Base-by-base conservation (phyloP, 2,888 invertebrate species). In the Microchrysa polita region DNA sequence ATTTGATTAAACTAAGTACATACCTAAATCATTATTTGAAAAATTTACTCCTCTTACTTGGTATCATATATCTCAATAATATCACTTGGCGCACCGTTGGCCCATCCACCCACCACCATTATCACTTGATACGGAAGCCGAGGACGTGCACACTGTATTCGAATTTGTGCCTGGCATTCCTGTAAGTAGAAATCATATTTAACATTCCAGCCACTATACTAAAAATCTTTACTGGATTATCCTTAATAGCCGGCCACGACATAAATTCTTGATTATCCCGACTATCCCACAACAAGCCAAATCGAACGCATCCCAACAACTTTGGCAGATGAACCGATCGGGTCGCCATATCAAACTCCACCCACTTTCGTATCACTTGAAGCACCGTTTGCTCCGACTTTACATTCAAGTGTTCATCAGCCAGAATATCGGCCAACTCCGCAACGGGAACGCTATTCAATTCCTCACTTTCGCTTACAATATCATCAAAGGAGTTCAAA, bases 91-190 rank as follows among this genome's bases (percentile, higher is more conserved):
- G 91, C 91, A n/a, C 93, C 93, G n/a, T 91, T 88, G 81, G 91
- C 87, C 95, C 94, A 94, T 1, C 95, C 95, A 2, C 94, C 94
- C 18, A 94, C 90, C 14, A 94, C 92, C 82, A 95, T 94, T 12
- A 95, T 86, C 78, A 93, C 88, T 79, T 92, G 92, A 82, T 92
- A 90, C 61, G 89, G 93, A 83, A 93, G 88, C 75, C 95, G 86
- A 0, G 94, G 93, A 75, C 90, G 85, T 9, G 90, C 87, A 48
- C 91, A 86, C 0, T 88, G 87, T 22, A 88, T 87, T 75, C 85
- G 85, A 61, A 90, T 81, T 5, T 87, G 85, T 78, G 86, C 86
- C 81, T 87, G 88, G 77, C 88, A 88, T 78, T 86, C 87, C 87
- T 89, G 81, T 60, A 73, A 63, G 16, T 10, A 34, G 22, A 60